Evolutionary conservation across 2,113 vertebrate genomes (phyloP), one percentile per base, ranked within the genome.

Genomic region (Panurus biarmicus): DNA sequence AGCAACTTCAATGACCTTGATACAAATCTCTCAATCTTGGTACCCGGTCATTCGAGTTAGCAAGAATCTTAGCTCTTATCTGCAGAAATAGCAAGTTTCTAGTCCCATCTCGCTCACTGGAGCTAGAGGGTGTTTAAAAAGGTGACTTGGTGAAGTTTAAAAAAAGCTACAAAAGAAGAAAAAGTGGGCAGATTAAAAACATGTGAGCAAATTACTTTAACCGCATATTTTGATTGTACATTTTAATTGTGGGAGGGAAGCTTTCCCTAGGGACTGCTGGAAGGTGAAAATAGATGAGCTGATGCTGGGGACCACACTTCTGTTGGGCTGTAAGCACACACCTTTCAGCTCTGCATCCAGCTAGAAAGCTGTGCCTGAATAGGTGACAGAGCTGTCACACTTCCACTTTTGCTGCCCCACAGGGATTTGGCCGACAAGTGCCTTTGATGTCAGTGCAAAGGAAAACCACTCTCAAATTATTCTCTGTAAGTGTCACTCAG

Each of bases 1-100:
- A 93, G 31, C 25, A 61, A 64, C 88, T 88, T 95, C 78, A 72
- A 81, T 61, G 80, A 94, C 79, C 92, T 90, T 95, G 53, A 89
- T 70, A 90, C 31, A 88, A 70, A 94, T 66, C 56, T 70, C 82
- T 80, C 64, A 64, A 40, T 84, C 85, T 86, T 21, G 19, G 76
- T 89, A 90, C 51, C n/a, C 22, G 3, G 24, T 86, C 80, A 90
- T 17, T 83, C 0, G 1, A 74, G 40, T 74, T 81, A 74, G 20
- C 14, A 23, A 88, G 73, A 94, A 94, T 74, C 72, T 80, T 51
- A 70, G 29, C 11, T 88, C 45, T 67, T 33, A 82, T 71, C 77
- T 94, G 78, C 77, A 64, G 83, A 95, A 91, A 33, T 40, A 87
- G 53, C 66, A 89, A 89, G 62, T 82, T 91, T 91, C 70, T 89